Base-by-base conservation (phyloP, 2,113 vertebrate genomes). In the Microtus richardsoni region DNA sequence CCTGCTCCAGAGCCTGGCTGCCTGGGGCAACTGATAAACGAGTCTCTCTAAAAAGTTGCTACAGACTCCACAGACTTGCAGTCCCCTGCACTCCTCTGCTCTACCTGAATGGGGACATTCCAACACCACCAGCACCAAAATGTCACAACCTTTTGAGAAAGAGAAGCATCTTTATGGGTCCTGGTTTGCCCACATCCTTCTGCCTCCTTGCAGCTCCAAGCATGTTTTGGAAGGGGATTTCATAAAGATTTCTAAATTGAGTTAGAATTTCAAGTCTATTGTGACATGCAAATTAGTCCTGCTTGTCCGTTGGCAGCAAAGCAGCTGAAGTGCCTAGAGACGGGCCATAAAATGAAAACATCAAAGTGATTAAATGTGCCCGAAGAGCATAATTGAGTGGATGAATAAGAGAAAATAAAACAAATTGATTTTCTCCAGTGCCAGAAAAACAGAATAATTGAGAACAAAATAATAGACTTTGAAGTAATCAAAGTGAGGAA, bases 401-500 rank as follows among this genome's bases (percentile, higher is more conserved):
- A 97, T 97, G 96, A 98, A 98, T 97, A 97, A 97, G 93, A 98
- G 97, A 97, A 98, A 97, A 98, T 97, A 98, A 97, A 98, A 97
- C 96, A 97, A 97, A 97, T 96, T 97, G 97, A 97, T 97, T 97
- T 97, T 97, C 94, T 89, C 86, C 95, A 89, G 92, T 96, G 97
- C 98, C 97, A 97, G 97, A 97, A 96, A 96, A 97, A 95, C 93
- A 97, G 97, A 97, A 97, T 96, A 97, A 97, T 97, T 95, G 95
- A 97, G 96, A 97, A 95, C 96, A 96, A 97, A 97, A 97, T 96
- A 97, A 97, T 97, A 96, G 96, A 96, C 96, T 97, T 95, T 95
- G 91, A 97, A 98, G 96, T 96, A 96, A 96, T 97, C 97, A 96
- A 93, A 96, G 90, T 97, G 93, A 96, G 85, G 96, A 97, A 97